Evolutionary conservation across 2,888 invertebrate species (phyloP).

Genomic region (Tridacna crocea): DNA sequence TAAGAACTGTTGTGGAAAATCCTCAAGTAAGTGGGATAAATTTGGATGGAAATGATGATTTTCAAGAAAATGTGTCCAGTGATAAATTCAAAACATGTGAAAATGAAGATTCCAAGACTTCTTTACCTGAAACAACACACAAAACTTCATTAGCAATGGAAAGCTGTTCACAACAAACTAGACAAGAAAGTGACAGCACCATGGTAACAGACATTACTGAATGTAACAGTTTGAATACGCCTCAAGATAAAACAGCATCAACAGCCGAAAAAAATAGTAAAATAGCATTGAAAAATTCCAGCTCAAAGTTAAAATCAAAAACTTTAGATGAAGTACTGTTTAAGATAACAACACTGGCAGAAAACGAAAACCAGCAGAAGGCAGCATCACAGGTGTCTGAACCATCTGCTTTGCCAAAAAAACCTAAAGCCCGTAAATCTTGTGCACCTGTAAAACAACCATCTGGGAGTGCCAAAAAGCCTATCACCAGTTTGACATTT

Average conservation of each 20-base stretch:
- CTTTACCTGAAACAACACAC: too few relatives aligned
- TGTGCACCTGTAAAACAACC: slow-evolving; percentile 31
- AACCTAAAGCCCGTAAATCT: slow-evolving; percentile 57
- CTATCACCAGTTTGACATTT: slow-evolving; percentile 61
- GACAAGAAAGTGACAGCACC: not conserved
- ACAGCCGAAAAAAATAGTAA: too few relatives aligned
- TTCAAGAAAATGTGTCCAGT: too few relatives aligned
- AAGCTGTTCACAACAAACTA: not conserved
- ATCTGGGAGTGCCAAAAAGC: slow-evolving; percentile 32
- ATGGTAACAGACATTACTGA: not conserved
- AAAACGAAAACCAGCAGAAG: slow-evolving; percentile 35
- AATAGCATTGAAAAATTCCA: too few relatives aligned
- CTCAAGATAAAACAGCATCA: too few relatives aligned
- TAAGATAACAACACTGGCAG: slow-evolving; percentile 55
- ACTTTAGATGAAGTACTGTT: slow-evolving; percentile 53
- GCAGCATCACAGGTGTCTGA: not conserved
- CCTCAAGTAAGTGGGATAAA: not conserved
- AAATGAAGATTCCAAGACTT: too few relatives aligned
- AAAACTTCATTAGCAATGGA: not conserved
- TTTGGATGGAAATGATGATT: not conserved
- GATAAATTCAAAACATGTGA: too few relatives aligned
- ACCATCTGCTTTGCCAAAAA: slow-evolving; percentile 31
- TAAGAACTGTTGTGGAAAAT: not conserved
- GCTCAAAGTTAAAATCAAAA: slow-evolving; percentile 31
- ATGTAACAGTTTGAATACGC: too few relatives aligned